Percentiles rank a stretch among this genome's conserved stretches.
Conservation (phyloP, 2,797 vertebrate genomes). For the Melopsittacus undulatus region DNA sequence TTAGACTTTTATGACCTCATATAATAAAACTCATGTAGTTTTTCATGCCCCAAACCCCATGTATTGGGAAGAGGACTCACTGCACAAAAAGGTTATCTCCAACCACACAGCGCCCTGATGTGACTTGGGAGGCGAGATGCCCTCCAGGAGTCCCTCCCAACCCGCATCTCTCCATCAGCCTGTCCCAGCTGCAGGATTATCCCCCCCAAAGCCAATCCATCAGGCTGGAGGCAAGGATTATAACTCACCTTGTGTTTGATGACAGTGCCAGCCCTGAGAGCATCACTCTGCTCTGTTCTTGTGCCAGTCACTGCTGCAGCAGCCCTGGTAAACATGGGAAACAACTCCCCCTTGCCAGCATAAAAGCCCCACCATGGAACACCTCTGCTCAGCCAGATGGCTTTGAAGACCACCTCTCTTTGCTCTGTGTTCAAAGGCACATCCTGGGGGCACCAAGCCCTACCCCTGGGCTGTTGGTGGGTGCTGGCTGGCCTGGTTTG, state of each 20-base stretch:
- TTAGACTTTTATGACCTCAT: not conserved
- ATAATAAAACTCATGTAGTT: rapidly evolving
- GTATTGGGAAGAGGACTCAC: not conserved
- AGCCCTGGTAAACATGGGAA: not conserved
- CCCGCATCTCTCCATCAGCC: not conserved
- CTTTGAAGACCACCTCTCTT: not conserved
- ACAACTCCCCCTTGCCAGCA: not conserved
- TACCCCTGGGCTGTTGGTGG: not conserved
- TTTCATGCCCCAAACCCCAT: not conserved
- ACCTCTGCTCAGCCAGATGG: rapidly evolving
- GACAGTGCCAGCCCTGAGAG: not conserved
- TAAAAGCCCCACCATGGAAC: not conserved
- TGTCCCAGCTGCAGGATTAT: not conserved
- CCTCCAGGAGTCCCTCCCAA: not conserved
- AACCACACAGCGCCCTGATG: rapidly evolving
- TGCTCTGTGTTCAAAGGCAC: not conserved
- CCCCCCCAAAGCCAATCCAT: not conserved
- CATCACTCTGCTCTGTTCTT: not conserved
- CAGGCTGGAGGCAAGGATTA: not conserved
- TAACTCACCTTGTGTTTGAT: not conserved
- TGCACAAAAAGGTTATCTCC: rapidly evolving
- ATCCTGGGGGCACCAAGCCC: not conserved
- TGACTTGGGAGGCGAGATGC: not conserved
- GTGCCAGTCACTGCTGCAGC: not conserved
- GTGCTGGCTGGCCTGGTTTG: not conserved